Evolutionary conservation across 2,797 vertebrate species (phyloP), one percentile per base, ranked within the genome.

Genomic region (Diplodus sargus): DNA sequence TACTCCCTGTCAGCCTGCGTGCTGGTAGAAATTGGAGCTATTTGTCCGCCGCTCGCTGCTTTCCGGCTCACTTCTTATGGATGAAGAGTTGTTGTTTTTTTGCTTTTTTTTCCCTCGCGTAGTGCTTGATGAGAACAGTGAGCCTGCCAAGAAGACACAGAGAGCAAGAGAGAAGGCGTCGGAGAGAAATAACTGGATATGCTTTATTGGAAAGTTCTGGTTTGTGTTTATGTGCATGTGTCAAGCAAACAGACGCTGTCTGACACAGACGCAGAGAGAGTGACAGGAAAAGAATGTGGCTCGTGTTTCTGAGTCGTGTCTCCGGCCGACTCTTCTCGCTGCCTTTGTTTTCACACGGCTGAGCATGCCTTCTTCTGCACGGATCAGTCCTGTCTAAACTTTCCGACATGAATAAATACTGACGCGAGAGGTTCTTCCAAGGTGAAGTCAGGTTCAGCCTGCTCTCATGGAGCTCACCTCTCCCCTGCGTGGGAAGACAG

Each of bases 11-110:
- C 91, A 91, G 81, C 88, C 68, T 77, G 79, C 70, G 0, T 47
- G 17, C 82, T 63, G 69, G 28, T 66, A 82, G 85, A 89, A 88
- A 91, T 83, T 86, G 76, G 81, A 92, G 90, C 86, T 70, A 86
- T 91, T 92, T 89, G 87, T 90, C 83, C 49, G 4, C 79, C 6
- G 57, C 81, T 74, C 51, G 43, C 70, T 87, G 82, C 84, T 88
- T 87, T 89, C 84, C 30, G 51, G 30, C 72, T 84, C 79, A 56
- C 70, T 87, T 87, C 81, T 82, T 85, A 78, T 62, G 72, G 83
- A 88, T 87, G 81, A 85, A 74, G 76, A 56, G 18, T 12, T 13
- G 16, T 3, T 2, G 30, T 78, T 76, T 58, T 67, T 58, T 57
- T n/a, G 10, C 15, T 43, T 30, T 63, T 67, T 62, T 70, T 59